Percentiles rank a stretch among this genome's conserved stretches.
Evolutionary conservation across 1,140 invertebrate genomes (phyloP).

Genomic region (Drosophila prosaltans): DNA sequence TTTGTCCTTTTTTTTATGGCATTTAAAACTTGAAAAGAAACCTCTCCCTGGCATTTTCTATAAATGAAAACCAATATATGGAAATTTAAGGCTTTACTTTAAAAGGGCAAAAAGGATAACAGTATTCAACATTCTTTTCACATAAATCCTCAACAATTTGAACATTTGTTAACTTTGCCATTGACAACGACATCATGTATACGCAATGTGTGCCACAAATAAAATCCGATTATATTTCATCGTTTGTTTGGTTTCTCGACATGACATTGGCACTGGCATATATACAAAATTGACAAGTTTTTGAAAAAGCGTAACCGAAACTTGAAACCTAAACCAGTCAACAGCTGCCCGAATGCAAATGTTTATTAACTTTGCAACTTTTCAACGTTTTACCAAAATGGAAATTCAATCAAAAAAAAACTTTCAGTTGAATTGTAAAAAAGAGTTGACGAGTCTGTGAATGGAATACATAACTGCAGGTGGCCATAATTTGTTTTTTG

Average conservation of each 20-base stretch:
- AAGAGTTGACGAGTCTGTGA: background rate
- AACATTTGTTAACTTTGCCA: conserved; percentile 11
- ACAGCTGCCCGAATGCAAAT: background rate
- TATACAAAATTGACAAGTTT: background rate
- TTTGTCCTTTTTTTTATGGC: too few species aligned
- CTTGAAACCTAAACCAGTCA: background rate
- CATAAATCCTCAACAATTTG: conserved; percentile 9
- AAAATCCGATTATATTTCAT: conserved; percentile 13
- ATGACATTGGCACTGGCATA: conserved; percentile 7
- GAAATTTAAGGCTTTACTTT: background rate
- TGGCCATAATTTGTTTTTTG: conserved; percentile 8
- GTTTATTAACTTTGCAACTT: background rate
- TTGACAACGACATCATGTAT: background rate
- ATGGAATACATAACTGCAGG: background rate
- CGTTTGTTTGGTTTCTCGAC: conserved; percentile 6
- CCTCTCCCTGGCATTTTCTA: background rate
- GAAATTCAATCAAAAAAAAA: conserved; percentile 1
- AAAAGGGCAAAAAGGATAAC: background rate
- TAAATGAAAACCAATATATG: background rate
- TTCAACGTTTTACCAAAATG: background rate
- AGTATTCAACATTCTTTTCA: background rate
- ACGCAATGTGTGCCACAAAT: background rate
- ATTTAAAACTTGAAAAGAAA: too few species aligned
- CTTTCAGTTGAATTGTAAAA: background rate
- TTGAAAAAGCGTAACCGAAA: conserved; percentile 2